Evolutionary conservation across 2,113 vertebrate genomes (phyloP).

Genomic region (Labeo rohita): DNA sequence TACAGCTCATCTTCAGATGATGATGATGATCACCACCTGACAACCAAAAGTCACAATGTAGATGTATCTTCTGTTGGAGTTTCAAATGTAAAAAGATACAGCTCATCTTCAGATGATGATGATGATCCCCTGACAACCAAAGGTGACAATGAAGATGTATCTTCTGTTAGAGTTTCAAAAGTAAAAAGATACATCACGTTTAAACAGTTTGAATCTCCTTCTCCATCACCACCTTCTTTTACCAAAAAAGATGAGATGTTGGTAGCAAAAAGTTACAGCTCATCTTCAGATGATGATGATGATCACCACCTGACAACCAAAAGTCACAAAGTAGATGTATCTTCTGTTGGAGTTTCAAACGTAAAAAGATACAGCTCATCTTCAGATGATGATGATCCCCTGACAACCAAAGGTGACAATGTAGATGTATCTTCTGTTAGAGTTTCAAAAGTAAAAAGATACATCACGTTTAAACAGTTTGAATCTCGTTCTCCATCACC

Average conservation of each 20-base stretch:
- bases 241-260: background rate
- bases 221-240: background rate
- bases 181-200: constrained; percentile 3
- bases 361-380: no score
- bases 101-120: background rate
- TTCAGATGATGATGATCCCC: no score
- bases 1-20: constrained; percentile 15
- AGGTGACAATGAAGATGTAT: background rate
- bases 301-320: no score
- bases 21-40: background rate
- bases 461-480: constrained; percentile 12
- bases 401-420: no score
- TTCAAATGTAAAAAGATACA: constrained; percentile 35
- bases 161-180: no score
- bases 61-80: constrained; percentile 20
- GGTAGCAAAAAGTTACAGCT: background rate
- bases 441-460: no score
- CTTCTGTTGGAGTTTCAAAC: no score
- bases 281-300: background rate
- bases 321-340: no score
- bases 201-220: background rate
- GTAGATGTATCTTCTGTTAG: no score
- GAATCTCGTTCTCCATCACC: background rate
- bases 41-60: no score
- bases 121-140: background rate